Base-by-base conservation (phyloP, 2,797 vertebrate species). In the Pelobates cultripes region DNA sequence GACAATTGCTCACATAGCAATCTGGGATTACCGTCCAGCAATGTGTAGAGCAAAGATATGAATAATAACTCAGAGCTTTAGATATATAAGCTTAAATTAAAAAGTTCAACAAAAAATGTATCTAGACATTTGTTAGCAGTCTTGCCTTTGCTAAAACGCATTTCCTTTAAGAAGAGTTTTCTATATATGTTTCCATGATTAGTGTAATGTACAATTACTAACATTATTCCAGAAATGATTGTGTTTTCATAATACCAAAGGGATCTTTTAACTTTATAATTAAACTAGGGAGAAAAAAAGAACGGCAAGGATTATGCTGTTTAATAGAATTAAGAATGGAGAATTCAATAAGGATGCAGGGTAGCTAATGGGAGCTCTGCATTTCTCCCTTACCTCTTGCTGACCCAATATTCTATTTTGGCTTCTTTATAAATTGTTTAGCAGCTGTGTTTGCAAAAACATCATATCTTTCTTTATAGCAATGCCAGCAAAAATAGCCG, bases 291-390 rank as follows among this genome's bases (percentile, higher is more conserved):
- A 28, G 28, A 28, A 28, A 28, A 28, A 28, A 28, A 28, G 28
- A 28, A 28, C 28, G 28, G 28, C 28, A 28, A 28, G 14, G 7
- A 64, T 40, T 6, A 40, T 17, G 61, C 40, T 7, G 14, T n/a
- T 12, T 79, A 79, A 79, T 79, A 73, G 8, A 80, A 70, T 80
- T 70, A 75, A 41, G 45, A 53, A 40, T 45, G 12, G n/a, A 70
- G 41, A 53, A 81, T 81, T 7, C 63, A 81, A 53, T 81, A 75
- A 75, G 73, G 73, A 75, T 74, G 41, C 57, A 51, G 53, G 43
- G 45, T 13, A 4, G 17, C 41, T 74, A 53, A 73, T 66, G n/a
- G 71, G 44, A 47, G 68, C 66, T 9, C 73, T 73, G 77, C 71
- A 57, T 55, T 43, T 66, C 51, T 8, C 9, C 47, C 14, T 55